phyloP scores from a whole-genome alignment of 2,113 vertebrate genomes.

The Bos taurus region ARS-UCD2.0 NC_037344.1:65960501-65961000 shows the following conservation, averaged over 20 bases:
- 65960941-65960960: background rate
- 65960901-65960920: background rate
- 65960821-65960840: too few relatives aligned
- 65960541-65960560: background rate
- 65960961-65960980: fast-evolving
- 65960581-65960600: background rate
- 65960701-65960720: too few relatives aligned
- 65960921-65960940: background rate
- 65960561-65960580: background rate
- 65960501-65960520: background rate
- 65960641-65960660: too few relatives aligned
- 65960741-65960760: too few relatives aligned
- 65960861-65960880: background rate
- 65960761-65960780: too few relatives aligned
- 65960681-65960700: too few relatives aligned
- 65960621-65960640: background rate
- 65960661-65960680: too few relatives aligned
- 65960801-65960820: too few relatives aligned
- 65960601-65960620: background rate
- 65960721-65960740: too few relatives aligned
- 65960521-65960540: background rate
- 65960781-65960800: too few relatives aligned
- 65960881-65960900: background rate
- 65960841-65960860: too few relatives aligned
- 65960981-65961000: background rate